phyloP scores from a whole-genome alignment of 2,797 vertebrate genomes.

The Benthosema pterotum region DNA sequence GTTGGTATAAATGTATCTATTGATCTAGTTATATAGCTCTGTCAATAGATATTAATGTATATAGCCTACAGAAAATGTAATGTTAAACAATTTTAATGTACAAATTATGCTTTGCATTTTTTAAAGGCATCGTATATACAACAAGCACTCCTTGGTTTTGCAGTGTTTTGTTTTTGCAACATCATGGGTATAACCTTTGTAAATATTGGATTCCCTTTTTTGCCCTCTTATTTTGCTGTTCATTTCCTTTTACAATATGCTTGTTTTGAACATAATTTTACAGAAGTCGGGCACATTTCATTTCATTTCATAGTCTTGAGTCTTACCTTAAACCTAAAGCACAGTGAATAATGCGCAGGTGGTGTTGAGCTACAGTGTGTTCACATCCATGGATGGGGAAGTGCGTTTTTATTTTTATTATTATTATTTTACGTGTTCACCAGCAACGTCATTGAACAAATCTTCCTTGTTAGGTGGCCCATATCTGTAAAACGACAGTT shows the following conservation, averaged over 20 bases:
- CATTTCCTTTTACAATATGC: slow-evolving; percentile 34
- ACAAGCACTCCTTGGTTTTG: slow-evolving; percentile 22
- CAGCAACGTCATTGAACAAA: slow-evolving; percentile 64
- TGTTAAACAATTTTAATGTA: slow-evolving; percentile 43
- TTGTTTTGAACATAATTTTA: slow-evolving; percentile 38
- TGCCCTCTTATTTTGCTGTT: slow-evolving; percentile 5
- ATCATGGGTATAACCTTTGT: slow-evolving; percentile 38
- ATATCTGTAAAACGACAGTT: slow-evolving; percentile 38
- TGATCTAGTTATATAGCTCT: neutral
- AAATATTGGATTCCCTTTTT: slow-evolving; percentile 47
- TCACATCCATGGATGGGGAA: slow-evolving; percentile 32
- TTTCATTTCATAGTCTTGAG: slow-evolving; percentile 34
- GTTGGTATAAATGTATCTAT: slow-evolving; percentile 7
- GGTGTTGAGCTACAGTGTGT: slow-evolving; percentile 30
- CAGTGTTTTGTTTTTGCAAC: slow-evolving; percentile 17
- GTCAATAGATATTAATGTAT: neutral
- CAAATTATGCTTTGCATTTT: slow-evolving; percentile 44
- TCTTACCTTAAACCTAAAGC: slow-evolving; percentile 63
- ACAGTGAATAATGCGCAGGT: slow-evolving; percentile 62
- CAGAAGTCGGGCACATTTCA: slow-evolving; percentile 27
- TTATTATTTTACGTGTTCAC: slow-evolving; percentile 58
- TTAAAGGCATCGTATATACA: slow-evolving; percentile 53
- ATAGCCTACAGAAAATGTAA: slow-evolving; percentile 22
- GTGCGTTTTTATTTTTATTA: too few species aligned
- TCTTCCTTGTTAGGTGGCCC: slow-evolving; percentile 53